These are phyloP conservation scores for Acromyrmex charruanus DNA, from an alignment of 1,140 invertebrate species.

Conservation along the genomic window DNA sequence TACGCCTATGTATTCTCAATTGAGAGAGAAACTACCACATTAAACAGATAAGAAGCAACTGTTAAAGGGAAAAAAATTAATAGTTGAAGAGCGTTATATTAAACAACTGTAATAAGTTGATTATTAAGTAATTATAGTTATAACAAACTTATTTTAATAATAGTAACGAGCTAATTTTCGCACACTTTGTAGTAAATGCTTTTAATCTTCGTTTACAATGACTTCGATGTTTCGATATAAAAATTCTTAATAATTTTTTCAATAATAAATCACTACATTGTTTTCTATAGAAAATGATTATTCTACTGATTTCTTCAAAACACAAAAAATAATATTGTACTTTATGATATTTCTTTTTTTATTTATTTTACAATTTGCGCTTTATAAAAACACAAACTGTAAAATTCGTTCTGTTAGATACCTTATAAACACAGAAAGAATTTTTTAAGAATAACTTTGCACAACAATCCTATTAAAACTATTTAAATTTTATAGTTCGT, in stretches of 20 bases:
- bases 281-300: neutral
- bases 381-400: neutral
- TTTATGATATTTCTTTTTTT: neutral
- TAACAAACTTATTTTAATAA: neutral
- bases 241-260: neutral
- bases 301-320: neutral
- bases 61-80: neutral
- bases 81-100: neutral
- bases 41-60: constrained; percentile 64
- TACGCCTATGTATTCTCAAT: constrained; percentile 66
- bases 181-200: neutral
- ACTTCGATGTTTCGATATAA: neutral
- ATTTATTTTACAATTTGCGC: too few species aligned
- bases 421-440: neutral
- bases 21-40: constrained; percentile 63
- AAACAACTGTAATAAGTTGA: neutral
- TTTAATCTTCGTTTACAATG: neutral
- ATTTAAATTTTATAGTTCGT: constrained; percentile 43
- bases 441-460: neutral
- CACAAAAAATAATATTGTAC: neutral
- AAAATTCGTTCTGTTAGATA: neutral
- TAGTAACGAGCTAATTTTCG: neutral
- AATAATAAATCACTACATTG: neutral
- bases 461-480: neutral
- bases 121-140: neutral